Conservation (phyloP, 1,140 invertebrate genomes). For the Drosophila ananassae region DNA sequence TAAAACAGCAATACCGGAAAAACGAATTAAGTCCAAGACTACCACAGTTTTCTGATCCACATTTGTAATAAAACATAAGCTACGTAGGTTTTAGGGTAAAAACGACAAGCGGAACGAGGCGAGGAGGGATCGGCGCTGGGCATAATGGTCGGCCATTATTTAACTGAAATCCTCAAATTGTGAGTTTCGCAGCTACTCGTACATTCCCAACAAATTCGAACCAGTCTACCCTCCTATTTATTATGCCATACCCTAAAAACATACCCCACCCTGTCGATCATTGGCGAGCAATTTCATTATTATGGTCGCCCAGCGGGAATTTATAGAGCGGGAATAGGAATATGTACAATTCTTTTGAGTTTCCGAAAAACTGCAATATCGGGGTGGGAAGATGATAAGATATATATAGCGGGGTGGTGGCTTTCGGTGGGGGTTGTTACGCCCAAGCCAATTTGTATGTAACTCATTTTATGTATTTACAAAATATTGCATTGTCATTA, state of each 20-base stretch:
- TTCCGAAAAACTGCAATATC: background rate
- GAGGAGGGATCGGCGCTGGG: slow-evolving; percentile 17
- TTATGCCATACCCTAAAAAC: slow-evolving; percentile 31
- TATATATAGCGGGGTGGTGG: slow-evolving; percentile 6
- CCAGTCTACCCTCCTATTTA: slow-evolving; percentile 29
- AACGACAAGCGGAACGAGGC: slow-evolving; percentile 14
- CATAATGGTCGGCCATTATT: slow-evolving; percentile 79
- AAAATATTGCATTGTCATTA: slow-evolving; percentile 51
- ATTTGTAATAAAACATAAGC: slow-evolving; percentile 14
- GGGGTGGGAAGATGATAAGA: slow-evolving; percentile 14
- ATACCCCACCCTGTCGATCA: slow-evolving; percentile 52
- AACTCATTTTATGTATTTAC: slow-evolving; percentile 67
- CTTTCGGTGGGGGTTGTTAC: slow-evolving; percentile 45
- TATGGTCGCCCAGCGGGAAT: slow-evolving; percentile 39
- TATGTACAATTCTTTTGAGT: slow-evolving; percentile 27
- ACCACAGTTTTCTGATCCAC: slow-evolving; percentile 24
- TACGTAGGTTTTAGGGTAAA: slow-evolving; percentile 32
- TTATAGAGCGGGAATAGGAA: slow-evolving; percentile 28
- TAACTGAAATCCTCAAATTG: slow-evolving; percentile 61
- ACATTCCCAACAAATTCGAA: slow-evolving; percentile 41
- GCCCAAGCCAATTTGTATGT: slow-evolving; percentile 67
- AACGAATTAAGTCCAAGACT: background rate
- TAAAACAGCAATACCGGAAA: background rate
- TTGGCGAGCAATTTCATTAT: slow-evolving; percentile 45
- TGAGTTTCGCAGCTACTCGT: slow-evolving; percentile 32